Conservation (phyloP, 2,888 invertebrate genomes). For the Rotaria magnacalcarata region DNA sequence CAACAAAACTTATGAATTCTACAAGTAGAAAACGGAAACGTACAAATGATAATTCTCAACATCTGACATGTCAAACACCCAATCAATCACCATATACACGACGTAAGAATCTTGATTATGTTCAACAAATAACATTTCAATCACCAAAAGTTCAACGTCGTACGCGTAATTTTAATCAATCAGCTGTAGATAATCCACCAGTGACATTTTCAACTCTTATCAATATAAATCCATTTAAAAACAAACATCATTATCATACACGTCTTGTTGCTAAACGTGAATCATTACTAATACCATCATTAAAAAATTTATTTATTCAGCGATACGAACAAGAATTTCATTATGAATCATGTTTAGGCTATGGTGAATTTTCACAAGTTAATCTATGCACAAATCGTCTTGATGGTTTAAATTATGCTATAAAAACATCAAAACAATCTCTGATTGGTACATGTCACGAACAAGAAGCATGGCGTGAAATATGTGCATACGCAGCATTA, state of each 20-base stretch:
- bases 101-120: background rate
- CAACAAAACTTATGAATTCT: background rate
- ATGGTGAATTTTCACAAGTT: constrained; percentile 81
- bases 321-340: constrained; percentile 71
- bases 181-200: background rate
- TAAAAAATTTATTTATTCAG: constrained; percentile 49
- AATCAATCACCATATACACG: constrained; percentile 16
- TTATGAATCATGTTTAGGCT: constrained; percentile 74
- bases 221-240: background rate
- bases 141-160: constrained; percentile 8
- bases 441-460: constrained; percentile 79
- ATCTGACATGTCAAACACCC: background rate
- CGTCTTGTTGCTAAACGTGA: background rate
- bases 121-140: background rate
- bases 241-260: background rate
- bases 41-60: background rate
- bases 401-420: constrained; percentile 84
- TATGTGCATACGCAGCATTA: constrained; percentile 85
- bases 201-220: background rate
- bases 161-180: background rate
- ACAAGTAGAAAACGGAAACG: background rate
- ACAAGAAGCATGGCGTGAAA: constrained; percentile 79
- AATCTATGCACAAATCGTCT: constrained; percentile 80
- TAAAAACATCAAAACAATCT: constrained; percentile 79
- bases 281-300: background rate